Percentiles rank a stretch among this genome's conserved stretches.
phyloP scores from a whole-genome alignment of 2,797 vertebrate species.

The Labroides dimidiatus region DNA sequence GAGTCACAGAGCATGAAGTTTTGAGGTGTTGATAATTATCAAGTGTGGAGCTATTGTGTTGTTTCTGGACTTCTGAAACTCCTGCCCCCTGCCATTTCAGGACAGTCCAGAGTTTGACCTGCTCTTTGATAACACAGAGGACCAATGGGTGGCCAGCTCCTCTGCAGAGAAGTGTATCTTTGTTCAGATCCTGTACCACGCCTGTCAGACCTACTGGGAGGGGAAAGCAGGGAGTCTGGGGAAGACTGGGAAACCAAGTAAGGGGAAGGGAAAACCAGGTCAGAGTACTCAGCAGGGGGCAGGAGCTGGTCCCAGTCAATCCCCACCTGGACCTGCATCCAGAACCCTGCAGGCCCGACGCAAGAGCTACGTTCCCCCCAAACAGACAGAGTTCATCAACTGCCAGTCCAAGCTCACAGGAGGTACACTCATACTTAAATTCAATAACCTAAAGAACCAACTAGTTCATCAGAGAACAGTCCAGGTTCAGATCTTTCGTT shows the following conservation, averaged over 20 bases:
- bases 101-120: constrained; percentile 95
- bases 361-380: constrained; percentile 65
- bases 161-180: constrained; percentile 95
- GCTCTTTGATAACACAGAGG: constrained; percentile 90
- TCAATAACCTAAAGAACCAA: background rate
- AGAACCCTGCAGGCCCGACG: constrained; percentile 47
- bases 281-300: background rate
- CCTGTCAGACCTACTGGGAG: constrained; percentile 90
- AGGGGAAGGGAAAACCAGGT: constrained; percentile 16
- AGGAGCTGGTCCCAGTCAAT: constrained; percentile 2
- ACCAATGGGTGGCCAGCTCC: constrained; percentile 93
- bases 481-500: background rate
- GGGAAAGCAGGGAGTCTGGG: constrained; percentile 61
- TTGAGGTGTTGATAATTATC: too few species aligned
- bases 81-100: constrained; percentile 68
- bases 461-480: background rate
- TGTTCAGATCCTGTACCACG: constrained; percentile 92
- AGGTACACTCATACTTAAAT: constrained; percentile 78
- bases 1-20: too few species aligned
- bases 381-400: constrained; percentile 92
- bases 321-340: constrained; percentile 1
- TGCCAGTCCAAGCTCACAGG: constrained; percentile 93
- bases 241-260: constrained; percentile 22
- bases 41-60: background rate
- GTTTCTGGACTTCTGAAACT: background rate